Evolutionary conservation across 1,140 invertebrate genomes (phyloP).

Genomic region (Liolophura sinensis): DNA sequence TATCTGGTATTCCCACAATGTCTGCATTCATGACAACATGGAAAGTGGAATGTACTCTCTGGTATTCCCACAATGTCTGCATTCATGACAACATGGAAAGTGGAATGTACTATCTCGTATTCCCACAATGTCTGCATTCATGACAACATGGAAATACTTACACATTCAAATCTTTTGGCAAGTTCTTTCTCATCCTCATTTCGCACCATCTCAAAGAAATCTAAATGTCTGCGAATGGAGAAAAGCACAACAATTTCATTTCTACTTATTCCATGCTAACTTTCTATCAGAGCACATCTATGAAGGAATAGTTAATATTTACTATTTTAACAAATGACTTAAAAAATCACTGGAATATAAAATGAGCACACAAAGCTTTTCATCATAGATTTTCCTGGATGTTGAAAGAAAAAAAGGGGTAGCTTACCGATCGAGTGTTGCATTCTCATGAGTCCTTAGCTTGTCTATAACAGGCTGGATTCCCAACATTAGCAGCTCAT

Average conservation of each 20-base stretch:
- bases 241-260: conserved; percentile 7
- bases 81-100: no score
- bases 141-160: conserved; percentile 41
- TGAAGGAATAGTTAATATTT: background rate
- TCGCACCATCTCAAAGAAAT: conserved; percentile 98
- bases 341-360: no score
- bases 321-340: background rate
- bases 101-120: no score
- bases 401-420: background rate
- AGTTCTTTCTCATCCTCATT: conserved; percentile 96
- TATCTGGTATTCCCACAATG: no score
- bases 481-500: conserved; percentile 95
- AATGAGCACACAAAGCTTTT: no score
- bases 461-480: conserved; percentile 96
- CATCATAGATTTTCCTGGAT: background rate
- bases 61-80: no score
- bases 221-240: conserved; percentile 68
- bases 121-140: no score
- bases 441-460: conserved; percentile 87
- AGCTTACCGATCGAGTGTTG: conserved; percentile 79
- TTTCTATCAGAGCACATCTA: background rate
- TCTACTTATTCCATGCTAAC: background rate
- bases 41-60: no score
- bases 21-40: no score
- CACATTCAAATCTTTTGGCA: conserved; percentile 81